Percentiles rank a stretch among this genome's conserved stretches.
Evolutionary conservation across 2,888 invertebrate genomes (phyloP).

Genomic region (Protonemura montana): DNA sequence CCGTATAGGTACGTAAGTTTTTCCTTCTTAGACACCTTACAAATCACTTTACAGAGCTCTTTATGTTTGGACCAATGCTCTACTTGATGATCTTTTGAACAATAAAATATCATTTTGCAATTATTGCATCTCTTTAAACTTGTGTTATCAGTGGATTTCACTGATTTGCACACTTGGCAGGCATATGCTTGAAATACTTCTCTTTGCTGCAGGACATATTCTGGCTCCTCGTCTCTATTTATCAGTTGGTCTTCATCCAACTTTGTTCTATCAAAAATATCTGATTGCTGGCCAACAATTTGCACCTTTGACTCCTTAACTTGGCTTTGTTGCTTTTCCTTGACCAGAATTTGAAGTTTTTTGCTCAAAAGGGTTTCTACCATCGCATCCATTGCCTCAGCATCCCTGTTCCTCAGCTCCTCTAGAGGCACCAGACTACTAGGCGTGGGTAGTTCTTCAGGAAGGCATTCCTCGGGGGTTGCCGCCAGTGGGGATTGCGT

Average conservation of each 20-base stretch:
- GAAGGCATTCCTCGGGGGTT: background rate
- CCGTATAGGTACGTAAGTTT: slow-evolving; percentile 63
- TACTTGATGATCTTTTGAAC: slow-evolving; percentile 67
- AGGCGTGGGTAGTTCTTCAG: background rate
- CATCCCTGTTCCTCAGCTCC: background rate
- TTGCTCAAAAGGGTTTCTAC: slow-evolving; percentile 30
- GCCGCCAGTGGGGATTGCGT: background rate
- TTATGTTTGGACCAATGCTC: slow-evolving; percentile 67
- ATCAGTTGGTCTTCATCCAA: slow-evolving; percentile 1
- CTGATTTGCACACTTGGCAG: slow-evolving; percentile 65
- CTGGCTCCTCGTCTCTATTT: slow-evolving; percentile 62
- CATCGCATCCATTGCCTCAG: slow-evolving; percentile 33
- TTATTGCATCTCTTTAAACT: slow-evolving; percentile 58
- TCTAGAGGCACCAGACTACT: background rate
- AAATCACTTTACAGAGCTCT: slow-evolving; percentile 68
- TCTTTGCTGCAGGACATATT: slow-evolving; percentile 72
- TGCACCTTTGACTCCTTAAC: slow-evolving; percentile 2
- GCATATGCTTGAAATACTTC: slow-evolving; percentile 69
- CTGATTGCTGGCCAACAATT: background rate
- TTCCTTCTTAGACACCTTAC: slow-evolving; percentile 63
- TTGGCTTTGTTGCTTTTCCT: slow-evolving; percentile 24
- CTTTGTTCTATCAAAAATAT: slow-evolving; percentile 27
- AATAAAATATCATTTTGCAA: slow-evolving; percentile 72
- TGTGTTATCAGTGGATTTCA: slow-evolving; percentile 58
- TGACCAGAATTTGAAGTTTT: slow-evolving; percentile 19